A percentile compares a stretch with the other conserved stretches of the same genome.
phyloP scores from a whole-genome alignment of 2,888 invertebrate genomes.

The Drosophila longiperda region DNA sequence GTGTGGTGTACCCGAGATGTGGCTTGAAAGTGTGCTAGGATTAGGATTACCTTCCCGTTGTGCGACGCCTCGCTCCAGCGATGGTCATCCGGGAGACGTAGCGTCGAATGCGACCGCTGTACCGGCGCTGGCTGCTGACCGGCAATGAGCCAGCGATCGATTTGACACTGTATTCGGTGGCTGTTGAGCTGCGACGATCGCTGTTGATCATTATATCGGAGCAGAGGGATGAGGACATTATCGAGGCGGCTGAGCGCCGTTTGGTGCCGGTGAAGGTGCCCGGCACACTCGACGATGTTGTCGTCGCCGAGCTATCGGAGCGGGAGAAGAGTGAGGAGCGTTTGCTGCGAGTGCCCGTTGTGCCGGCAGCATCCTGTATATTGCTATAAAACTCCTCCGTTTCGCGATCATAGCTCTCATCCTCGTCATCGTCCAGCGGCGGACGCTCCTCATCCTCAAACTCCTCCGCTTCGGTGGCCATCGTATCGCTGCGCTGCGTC shows the following conservation, averaged over 20 bases:
- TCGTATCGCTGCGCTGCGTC: slow-evolving; percentile 66
- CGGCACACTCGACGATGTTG: slow-evolving; percentile 83
- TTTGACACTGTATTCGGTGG: slow-evolving; percentile 82
- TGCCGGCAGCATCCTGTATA: slow-evolving; percentile 80
- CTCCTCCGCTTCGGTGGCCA: slow-evolving; percentile 72
- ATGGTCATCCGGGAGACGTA: slow-evolving; percentile 84
- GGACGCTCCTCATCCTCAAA: slow-evolving; percentile 71
- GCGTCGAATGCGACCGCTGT: slow-evolving; percentile 83
- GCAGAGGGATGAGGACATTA: slow-evolving; percentile 84
- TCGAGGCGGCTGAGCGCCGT: slow-evolving; percentile 84
- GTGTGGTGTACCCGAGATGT: neutral
- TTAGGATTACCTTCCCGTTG: slow-evolving; percentile 84
- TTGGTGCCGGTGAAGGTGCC: slow-evolving; percentile 84
- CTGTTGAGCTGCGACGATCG: slow-evolving; percentile 84
- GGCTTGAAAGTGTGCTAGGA: neutral
- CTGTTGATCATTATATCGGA: slow-evolving; percentile 82
- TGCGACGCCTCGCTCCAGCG: slow-evolving; percentile 84
- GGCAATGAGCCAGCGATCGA: slow-evolving; percentile 59
- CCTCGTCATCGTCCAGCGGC: slow-evolving; percentile 71
- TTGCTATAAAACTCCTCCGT: slow-evolving; percentile 84
- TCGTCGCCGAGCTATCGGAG: slow-evolving; percentile 85
- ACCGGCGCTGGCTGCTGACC: slow-evolving; percentile 77
- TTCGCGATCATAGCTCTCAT: slow-evolving; percentile 80
- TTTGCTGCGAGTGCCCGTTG: slow-evolving; percentile 78
- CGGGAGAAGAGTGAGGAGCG: slow-evolving; percentile 84